Conservation (phyloP, 2,888 invertebrate genomes). For the Amaurobius ferox region DNA sequence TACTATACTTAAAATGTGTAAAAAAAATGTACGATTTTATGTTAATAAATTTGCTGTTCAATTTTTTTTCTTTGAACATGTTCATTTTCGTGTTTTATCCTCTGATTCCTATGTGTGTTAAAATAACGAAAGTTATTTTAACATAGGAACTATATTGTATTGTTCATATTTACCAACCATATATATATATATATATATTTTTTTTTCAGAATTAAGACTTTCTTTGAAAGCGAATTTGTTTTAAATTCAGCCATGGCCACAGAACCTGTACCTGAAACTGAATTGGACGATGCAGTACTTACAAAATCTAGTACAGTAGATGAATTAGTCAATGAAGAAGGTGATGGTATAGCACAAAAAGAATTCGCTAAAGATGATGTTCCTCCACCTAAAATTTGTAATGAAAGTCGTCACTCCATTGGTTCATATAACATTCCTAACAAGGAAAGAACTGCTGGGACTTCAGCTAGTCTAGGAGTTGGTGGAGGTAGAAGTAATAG, state of each 20-base stretch:
- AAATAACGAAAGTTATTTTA: no score
- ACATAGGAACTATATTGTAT: no score
- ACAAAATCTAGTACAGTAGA: neutral
- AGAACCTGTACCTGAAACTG: neutral
- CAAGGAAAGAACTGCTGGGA: conserved; percentile 20
- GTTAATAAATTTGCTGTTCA: no score
- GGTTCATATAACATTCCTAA: conserved; percentile 27
- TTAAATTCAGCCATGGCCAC: neutral
- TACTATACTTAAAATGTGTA: no score
- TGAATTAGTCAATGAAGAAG: neutral
- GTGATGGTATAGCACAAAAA: neutral
- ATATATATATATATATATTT: no score
- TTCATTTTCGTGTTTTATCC: no score
- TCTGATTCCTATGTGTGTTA: no score
- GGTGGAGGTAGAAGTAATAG: conserved; percentile 59
- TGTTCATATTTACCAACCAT: no score
- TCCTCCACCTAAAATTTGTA: conserved; percentile 29
- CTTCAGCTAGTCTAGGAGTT: conserved; percentile 42
- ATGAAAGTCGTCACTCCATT: conserved; percentile 54
- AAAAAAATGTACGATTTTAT: no score
- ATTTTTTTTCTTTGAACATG: no score
- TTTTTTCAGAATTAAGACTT: no score
- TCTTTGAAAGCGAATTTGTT: no score
- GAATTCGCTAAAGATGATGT: neutral
- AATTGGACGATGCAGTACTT: neutral